These are phyloP conservation scores for Subacronicta megacephala DNA, from an alignment of 2,888 invertebrate genomes.

Conservation along the genomic window DNA sequence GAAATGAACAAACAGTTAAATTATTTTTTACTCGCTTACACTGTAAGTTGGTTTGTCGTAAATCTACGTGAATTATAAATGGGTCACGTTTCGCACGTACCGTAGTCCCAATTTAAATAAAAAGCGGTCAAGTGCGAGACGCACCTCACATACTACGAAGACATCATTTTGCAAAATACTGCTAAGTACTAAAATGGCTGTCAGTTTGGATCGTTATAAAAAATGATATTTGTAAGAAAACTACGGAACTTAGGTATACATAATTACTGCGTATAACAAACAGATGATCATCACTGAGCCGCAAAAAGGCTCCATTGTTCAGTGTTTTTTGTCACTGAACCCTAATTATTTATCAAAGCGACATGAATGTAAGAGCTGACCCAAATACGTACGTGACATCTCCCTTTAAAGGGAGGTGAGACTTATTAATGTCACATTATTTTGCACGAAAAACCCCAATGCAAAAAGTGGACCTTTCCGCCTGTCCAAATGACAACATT, in stretches of 20 bases:
- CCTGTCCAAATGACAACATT: constrained; percentile 80
- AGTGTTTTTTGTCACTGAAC: constrained; percentile 51
- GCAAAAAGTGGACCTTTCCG: constrained; percentile 78
- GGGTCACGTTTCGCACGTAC: constrained; percentile 60
- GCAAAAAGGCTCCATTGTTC: constrained; percentile 53
- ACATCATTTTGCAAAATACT: constrained; percentile 44
- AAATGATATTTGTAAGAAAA: constrained; percentile 44
- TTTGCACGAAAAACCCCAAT: constrained; percentile 71
- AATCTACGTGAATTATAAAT: constrained; percentile 59
- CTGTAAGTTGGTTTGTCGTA: constrained; percentile 52
- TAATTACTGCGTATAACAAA: constrained; percentile 37
- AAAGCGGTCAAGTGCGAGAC: constrained; percentile 51
- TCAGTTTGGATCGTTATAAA: constrained; percentile 30
- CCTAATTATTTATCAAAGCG: constrained; percentile 68
- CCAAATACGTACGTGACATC: constrained; percentile 74
- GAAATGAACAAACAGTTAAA: constrained; percentile 6
- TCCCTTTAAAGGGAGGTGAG: constrained; percentile 72
- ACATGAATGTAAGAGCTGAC: constrained; percentile 66
- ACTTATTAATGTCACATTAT: constrained; percentile 83
- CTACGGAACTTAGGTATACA: constrained; percentile 39
- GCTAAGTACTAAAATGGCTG: constrained; percentile 19
- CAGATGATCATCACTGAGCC: constrained; percentile 50
- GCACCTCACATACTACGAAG: constrained; percentile 29
- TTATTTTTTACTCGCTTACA: constrained; percentile 36
- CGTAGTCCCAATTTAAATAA: constrained; percentile 64